Evolutionary conservation across 2,888 invertebrate species (phyloP).

Genomic region (Drosophila picticornis): DNA sequence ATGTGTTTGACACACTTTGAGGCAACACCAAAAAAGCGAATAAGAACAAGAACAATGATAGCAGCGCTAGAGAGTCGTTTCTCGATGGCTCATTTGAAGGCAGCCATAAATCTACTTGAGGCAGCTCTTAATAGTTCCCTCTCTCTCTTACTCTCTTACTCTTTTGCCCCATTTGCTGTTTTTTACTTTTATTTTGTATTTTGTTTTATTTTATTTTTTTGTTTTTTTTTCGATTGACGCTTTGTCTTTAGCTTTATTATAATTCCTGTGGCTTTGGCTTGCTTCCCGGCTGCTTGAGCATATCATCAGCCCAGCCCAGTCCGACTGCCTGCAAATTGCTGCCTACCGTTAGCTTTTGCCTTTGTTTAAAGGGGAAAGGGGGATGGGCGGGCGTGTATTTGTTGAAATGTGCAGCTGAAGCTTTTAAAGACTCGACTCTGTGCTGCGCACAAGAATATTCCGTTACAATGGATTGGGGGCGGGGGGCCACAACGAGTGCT

Average conservation of each 20-base stretch:
- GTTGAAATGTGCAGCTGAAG: slow-evolving; percentile 48
- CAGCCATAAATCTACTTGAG: slow-evolving; percentile 79
- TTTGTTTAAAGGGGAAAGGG: slow-evolving; percentile 21
- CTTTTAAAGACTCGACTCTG: slow-evolving; percentile 31
- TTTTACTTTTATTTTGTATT: slow-evolving; percentile 15
- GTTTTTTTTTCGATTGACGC: slow-evolving; percentile 35
- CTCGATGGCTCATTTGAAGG: slow-evolving; percentile 53
- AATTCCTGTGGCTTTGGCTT: slow-evolving; percentile 47
- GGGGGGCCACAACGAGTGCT: slow-evolving; percentile 8
- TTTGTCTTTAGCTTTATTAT: slow-evolving; percentile 51
- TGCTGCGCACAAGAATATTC: slow-evolving; percentile 7
- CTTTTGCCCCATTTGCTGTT: slow-evolving; percentile 24
- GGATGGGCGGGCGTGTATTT: slow-evolving; percentile 5
- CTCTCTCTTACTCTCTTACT: slow-evolving; percentile 19
- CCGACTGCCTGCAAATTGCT: slow-evolving; percentile 42
- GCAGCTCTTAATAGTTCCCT: slow-evolving; percentile 70
- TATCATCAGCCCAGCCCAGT: slow-evolving; percentile 20
- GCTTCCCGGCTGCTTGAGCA: slow-evolving; percentile 29
- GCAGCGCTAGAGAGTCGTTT: slow-evolving; percentile 15
- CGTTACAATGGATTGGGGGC: slow-evolving; percentile 34
- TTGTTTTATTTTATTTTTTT: slow-evolving; percentile 24
- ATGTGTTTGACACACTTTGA: slow-evolving; percentile 76
- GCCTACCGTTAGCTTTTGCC: slow-evolving; percentile 49
- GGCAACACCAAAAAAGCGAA: slow-evolving; percentile 25
- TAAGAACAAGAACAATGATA: slow-evolving; percentile 46